Conservation (phyloP, 2,797 vertebrate species). For the Coregonus ussuriensis region DNA sequence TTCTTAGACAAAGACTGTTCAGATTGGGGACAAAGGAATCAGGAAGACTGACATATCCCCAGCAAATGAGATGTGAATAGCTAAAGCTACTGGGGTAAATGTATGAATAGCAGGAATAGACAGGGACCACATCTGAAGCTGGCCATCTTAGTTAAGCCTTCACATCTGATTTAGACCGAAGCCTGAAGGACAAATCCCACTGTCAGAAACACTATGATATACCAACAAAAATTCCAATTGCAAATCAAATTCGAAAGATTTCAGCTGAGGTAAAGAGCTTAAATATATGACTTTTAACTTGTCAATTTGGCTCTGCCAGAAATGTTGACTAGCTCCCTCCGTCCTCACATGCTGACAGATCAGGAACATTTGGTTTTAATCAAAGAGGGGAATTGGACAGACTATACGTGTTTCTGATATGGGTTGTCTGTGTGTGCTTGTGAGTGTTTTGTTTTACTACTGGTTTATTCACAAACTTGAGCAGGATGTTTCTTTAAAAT, state of each 20-base stretch:
- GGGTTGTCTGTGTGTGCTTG: conserved; percentile 13
- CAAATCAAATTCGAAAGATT: background rate
- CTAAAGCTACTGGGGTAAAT: background rate
- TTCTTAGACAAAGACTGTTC: background rate
- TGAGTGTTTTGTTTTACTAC: conserved; percentile 33
- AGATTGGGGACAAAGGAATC: background rate
- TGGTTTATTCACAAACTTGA: conserved; percentile 64
- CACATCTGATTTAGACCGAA: background rate
- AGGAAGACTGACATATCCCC: background rate
- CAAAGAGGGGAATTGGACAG: conserved; percentile 44
- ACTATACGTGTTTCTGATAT: conserved; percentile 44
- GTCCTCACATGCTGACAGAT: conserved; percentile 30
- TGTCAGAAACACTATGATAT: conserved; percentile 2
- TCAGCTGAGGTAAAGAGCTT: background rate
- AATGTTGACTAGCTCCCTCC: background rate
- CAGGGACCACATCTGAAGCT: conserved; percentile 3
- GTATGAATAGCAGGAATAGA: conserved; percentile 4
- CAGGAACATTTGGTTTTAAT: conserved; percentile 64
- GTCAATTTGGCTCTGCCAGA: conserved; percentile 1
- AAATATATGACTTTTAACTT: conserved; percentile 7
- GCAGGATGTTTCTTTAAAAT: conserved; percentile 54
- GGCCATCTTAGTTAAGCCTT: conserved; percentile 9
- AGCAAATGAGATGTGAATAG: conserved; percentile 3
- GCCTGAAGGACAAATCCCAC: conserved; percentile 11
- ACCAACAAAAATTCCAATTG: background rate